phyloP scores from a whole-genome alignment of 2,888 invertebrate species.

The Ichneumoninae sp. region DNA sequence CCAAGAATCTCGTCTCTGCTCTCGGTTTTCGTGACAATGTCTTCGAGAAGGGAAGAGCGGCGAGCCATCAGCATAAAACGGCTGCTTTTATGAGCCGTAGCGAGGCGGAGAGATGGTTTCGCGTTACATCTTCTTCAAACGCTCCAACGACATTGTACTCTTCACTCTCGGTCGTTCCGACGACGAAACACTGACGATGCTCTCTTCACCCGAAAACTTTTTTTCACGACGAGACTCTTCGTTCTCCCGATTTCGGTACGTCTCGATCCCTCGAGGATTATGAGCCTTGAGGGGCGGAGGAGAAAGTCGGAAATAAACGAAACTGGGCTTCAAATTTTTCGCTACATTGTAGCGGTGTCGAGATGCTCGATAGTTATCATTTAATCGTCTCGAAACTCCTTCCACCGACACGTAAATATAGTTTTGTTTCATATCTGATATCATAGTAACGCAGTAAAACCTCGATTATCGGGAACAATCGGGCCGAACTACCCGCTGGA shows the following conservation, averaged over 20 bases:
- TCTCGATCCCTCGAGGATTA: conserved; percentile 20
- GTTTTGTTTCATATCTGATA: background rate
- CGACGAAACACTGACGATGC: conserved; percentile 30
- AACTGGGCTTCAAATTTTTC: conserved; percentile 11
- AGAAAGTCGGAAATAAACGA: background rate
- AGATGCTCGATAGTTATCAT: background rate
- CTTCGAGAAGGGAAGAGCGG: conserved; percentile 59
- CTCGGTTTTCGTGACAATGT: conserved; percentile 75
- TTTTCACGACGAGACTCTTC: conserved; percentile 48
- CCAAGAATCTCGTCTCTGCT: conserved; percentile 58
- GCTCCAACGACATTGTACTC: conserved; percentile 61
- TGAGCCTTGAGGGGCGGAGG: background rate
- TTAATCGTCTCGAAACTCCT: background rate
- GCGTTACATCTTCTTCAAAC: conserved; percentile 81
- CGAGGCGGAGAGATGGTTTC: conserved; percentile 78
- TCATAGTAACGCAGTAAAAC: no score
- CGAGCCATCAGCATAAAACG: conserved; percentile 83
- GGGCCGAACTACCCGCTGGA: no score
- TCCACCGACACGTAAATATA: background rate
- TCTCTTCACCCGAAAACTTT: conserved; percentile 34
- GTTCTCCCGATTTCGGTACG: conserved; percentile 48
- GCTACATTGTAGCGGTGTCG: background rate
- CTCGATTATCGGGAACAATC: no score
- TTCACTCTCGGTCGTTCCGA: conserved; percentile 40
- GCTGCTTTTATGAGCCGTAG: conserved; percentile 82